These are phyloP conservation scores for Aythya baeri DNA, from an alignment of 2,113 vertebrate genomes.

Conservation along the genomic window DNA sequence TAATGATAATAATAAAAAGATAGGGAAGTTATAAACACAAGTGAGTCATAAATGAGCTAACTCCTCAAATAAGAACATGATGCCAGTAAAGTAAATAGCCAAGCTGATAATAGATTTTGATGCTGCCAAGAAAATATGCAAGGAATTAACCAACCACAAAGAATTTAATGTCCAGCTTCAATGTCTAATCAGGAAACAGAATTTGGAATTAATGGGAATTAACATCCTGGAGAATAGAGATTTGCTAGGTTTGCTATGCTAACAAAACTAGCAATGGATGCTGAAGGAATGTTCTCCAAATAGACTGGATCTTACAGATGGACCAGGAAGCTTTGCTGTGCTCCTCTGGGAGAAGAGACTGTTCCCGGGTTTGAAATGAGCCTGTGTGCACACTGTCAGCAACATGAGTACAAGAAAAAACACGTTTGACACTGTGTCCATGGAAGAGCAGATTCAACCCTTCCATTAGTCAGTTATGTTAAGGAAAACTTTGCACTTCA, in stretches of 20 bases:
- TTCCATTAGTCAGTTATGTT: neutral
- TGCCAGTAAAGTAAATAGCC: neutral
- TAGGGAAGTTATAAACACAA: neutral
- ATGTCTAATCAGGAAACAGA: neutral
- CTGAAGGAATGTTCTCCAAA: neutral
- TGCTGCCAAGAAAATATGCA: neutral
- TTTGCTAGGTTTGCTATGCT: neutral
- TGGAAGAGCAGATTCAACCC: neutral
- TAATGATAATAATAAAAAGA: neutral
- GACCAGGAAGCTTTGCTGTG: neutral
- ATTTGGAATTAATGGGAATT: neutral
- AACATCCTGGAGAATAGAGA: neutral
- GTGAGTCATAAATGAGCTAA: neutral
- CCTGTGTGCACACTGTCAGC: neutral
- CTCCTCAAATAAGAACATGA: neutral
- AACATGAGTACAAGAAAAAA: neutral
- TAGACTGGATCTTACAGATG: neutral
- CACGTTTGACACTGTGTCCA: neutral
- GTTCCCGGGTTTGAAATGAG: neutral
- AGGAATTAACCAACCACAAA: neutral
- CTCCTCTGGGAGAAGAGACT: neutral
- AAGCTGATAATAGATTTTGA: neutral
- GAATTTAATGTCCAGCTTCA: neutral
- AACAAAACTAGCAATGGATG: neutral
- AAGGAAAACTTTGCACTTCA: accelerated